Conservation (phyloP, 2,113 vertebrate species). For the Elachura formosa region DNA sequence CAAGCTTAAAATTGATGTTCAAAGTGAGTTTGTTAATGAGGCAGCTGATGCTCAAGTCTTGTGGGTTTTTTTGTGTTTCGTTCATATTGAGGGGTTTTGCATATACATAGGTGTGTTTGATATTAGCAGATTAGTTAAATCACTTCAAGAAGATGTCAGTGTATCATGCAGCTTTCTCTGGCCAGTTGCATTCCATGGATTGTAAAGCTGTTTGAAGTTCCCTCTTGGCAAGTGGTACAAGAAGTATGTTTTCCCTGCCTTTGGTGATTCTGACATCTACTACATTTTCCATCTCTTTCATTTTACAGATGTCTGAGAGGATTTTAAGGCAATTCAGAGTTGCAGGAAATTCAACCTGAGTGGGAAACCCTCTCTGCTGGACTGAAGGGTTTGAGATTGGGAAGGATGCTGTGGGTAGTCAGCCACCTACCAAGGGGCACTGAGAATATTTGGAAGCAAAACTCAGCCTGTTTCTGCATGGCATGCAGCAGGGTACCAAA, state of each 20-base stretch:
- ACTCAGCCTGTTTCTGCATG: not conserved
- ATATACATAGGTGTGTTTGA: not conserved
- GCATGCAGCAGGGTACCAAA: not conserved
- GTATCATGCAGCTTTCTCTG: not conserved
- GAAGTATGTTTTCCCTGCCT: not conserved
- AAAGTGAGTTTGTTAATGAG: conserved; percentile 48
- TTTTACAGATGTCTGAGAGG: not conserved
- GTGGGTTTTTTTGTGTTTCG: not conserved
- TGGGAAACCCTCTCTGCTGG: not conserved
- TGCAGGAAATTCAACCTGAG: not conserved
- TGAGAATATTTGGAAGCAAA: not conserved
- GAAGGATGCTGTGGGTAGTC: not conserved
- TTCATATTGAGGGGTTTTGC: conserved; percentile 4
- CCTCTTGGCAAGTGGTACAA: not conserved
- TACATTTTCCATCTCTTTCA: not conserved
- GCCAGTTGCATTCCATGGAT: not conserved
- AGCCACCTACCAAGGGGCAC: not conserved
- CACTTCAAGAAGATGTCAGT: not conserved
- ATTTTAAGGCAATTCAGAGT: not conserved
- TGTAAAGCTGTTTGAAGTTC: not conserved
- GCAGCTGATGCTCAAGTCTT: not conserved
- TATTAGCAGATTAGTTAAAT: not conserved
- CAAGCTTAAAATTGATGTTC: conserved; percentile 46
- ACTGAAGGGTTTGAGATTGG: not conserved
- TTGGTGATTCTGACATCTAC: not conserved